Evolutionary conservation across 2,797 vertebrate genomes (phyloP).

Genomic region (Okamejei kenojei): DNA sequence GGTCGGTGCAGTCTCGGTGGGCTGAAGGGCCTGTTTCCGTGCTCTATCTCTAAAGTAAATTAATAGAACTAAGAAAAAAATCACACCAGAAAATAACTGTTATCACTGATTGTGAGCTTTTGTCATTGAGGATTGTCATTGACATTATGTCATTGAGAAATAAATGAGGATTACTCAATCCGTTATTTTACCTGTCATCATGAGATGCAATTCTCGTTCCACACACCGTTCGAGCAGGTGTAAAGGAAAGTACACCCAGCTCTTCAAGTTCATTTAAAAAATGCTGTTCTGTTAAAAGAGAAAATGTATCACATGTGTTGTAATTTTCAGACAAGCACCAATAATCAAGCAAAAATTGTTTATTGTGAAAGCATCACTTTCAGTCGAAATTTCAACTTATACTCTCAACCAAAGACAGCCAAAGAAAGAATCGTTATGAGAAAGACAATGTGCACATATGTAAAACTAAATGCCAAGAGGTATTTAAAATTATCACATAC

Average conservation of each 20-base stretch:
- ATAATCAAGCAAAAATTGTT: neutral
- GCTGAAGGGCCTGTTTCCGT: too few species aligned
- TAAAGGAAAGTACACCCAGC: slow-evolving; percentile 87
- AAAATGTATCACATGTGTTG: neutral
- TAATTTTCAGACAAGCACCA: slow-evolving; percentile 43
- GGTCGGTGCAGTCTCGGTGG: too few species aligned
- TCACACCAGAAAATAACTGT: neutral
- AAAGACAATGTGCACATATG: neutral
- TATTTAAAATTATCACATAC: neutral
- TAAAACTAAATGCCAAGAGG: neutral
- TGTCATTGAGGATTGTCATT: neutral
- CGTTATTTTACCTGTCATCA: slow-evolving; percentile 76
- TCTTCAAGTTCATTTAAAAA: slow-evolving; percentile 88
- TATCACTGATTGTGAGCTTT: neutral
- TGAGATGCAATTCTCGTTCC: slow-evolving; percentile 88
- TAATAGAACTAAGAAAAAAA: neutral
- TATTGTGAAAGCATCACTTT: neutral
- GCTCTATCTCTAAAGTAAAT: too few species aligned
- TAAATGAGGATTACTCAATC: neutral
- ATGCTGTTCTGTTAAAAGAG: slow-evolving; percentile 75
- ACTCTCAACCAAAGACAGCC: neutral
- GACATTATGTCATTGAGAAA: neutral
- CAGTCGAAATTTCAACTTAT: neutral
- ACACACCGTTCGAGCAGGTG: slow-evolving; percentile 87
- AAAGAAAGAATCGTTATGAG: neutral